Evolutionary conservation across 2,888 invertebrate genomes (phyloP).

Genomic region (Apeira syringaria): DNA sequence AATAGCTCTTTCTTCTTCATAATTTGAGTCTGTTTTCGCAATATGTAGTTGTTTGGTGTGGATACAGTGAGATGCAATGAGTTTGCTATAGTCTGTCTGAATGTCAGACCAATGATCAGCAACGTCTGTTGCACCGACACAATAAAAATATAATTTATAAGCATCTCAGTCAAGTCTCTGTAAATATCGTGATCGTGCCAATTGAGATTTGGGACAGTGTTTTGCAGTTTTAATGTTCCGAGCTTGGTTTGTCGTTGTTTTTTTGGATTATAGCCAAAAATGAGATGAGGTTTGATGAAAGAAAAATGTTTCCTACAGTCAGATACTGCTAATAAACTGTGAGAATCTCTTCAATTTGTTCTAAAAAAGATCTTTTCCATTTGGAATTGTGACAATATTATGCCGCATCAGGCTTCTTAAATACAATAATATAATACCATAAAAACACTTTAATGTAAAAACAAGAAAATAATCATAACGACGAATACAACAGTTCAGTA

Average conservation of each 20-base stretch:
- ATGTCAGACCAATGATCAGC: constrained; percentile 83
- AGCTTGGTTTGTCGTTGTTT: constrained; percentile 3
- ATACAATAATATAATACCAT: too few species aligned
- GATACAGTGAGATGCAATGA: constrained; percentile 65
- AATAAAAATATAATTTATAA: constrained; percentile 82
- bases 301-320: constrained; percentile 12
- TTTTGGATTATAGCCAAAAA: constrained; percentile 14
- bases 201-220: constrained; percentile 33
- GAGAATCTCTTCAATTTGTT: constrained; percentile 3
- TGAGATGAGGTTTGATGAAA: constrained; percentile 14
- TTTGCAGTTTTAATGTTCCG: constrained; percentile 10
- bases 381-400: too few species aligned
- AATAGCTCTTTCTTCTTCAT: constrained; percentile 30
- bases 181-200: constrained; percentile 71
- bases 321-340: constrained; percentile 10
- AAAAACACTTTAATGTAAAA: too few species aligned
- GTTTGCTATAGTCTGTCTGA: constrained; percentile 78
- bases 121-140: constrained; percentile 63
- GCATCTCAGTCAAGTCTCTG: constrained; percentile 74
- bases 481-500: too few species aligned
- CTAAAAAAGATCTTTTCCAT: too few species aligned
- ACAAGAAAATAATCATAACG: too few species aligned
- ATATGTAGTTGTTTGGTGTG: constrained; percentile 48
- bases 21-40: constrained; percentile 38
- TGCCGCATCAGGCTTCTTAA: too few species aligned